Conservation (phyloP, 2,797 vertebrate species). For the Gallinago nigripennis region DNA sequence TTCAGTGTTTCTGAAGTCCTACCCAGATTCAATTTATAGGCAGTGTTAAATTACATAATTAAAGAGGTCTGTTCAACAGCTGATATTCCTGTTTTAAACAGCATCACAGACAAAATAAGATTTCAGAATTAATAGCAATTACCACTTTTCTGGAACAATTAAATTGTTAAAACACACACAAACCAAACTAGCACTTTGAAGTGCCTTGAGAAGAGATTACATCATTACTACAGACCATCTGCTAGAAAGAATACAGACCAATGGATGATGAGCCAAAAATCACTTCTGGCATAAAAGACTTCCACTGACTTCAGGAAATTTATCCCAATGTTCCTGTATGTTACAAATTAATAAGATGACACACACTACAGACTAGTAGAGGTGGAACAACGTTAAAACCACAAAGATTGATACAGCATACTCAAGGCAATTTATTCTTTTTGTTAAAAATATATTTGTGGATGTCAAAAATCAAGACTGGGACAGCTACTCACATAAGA, state of each 20-base stretch:
- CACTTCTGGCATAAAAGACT: background rate
- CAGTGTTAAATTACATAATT: background rate
- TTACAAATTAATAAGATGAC: background rate
- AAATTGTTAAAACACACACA: background rate
- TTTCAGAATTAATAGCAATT: background rate
- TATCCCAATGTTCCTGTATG: background rate
- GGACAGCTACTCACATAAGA: background rate
- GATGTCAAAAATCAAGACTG: background rate
- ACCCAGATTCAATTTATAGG: background rate
- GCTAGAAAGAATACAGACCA: background rate
- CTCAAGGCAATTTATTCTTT: background rate
- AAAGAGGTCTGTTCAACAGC: background rate
- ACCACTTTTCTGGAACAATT: background rate
- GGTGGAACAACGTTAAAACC: background rate
- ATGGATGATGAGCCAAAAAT: constrained; percentile 10
- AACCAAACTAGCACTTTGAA: background rate
- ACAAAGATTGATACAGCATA: background rate
- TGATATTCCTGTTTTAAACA: background rate
- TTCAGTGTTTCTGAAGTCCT: background rate
- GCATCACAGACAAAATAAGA: background rate
- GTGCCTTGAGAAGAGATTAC: background rate
- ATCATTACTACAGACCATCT: background rate
- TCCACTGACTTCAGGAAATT: background rate
- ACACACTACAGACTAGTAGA: background rate
- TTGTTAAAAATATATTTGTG: background rate